phyloP scores from a whole-genome alignment of 1,140 invertebrate species.

The Gryon sp. region DNA sequence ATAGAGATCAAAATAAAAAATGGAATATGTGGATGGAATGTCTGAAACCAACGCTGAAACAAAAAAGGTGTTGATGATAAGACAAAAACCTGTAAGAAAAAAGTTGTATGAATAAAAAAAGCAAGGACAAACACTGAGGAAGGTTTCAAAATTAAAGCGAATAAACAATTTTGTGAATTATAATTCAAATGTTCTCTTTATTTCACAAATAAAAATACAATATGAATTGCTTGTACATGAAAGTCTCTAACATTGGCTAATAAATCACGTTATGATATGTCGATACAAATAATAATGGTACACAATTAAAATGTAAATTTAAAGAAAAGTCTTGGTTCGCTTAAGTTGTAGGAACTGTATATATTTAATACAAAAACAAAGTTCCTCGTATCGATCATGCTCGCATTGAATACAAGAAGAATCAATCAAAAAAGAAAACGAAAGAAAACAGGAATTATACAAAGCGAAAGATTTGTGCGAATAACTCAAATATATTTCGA shows the following conservation, averaged over 20 bases:
- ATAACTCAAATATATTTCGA: too few relatives aligned
- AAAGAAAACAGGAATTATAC: slow-evolving; percentile 24
- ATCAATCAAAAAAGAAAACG: slow-evolving; percentile 14
- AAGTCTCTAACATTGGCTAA: slow-evolving; percentile 19
- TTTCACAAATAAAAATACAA: slow-evolving; percentile 76
- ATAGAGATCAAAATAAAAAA: not conserved
- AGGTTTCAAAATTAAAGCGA: slow-evolving; percentile 67
- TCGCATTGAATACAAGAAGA: not conserved
- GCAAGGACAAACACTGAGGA: slow-evolving; percentile 57
- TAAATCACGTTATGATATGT: slow-evolving; percentile 20
- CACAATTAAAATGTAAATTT: slow-evolving; percentile 28
- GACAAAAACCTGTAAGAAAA: slow-evolving; percentile 59
- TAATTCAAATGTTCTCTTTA: slow-evolving; percentile 68
- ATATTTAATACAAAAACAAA: not conserved
- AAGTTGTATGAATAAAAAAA: slow-evolving; percentile 53
- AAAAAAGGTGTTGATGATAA: slow-evolving; percentile 34
- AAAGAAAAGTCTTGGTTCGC: slow-evolving; percentile 9
- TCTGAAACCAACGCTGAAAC: slow-evolving; percentile 21
- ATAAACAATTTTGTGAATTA: slow-evolving; percentile 65
- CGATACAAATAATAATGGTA: slow-evolving; percentile 34
- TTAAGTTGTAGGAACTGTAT: not conserved
- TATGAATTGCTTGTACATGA: slow-evolving; percentile 66
- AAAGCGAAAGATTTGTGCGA: slow-evolving; percentile 51
- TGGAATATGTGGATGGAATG: too few relatives aligned
- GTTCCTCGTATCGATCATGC: slow-evolving; percentile 13